Conservation (phyloP, 2,888 invertebrate species). For the Hyppa rectilinea region DNA sequence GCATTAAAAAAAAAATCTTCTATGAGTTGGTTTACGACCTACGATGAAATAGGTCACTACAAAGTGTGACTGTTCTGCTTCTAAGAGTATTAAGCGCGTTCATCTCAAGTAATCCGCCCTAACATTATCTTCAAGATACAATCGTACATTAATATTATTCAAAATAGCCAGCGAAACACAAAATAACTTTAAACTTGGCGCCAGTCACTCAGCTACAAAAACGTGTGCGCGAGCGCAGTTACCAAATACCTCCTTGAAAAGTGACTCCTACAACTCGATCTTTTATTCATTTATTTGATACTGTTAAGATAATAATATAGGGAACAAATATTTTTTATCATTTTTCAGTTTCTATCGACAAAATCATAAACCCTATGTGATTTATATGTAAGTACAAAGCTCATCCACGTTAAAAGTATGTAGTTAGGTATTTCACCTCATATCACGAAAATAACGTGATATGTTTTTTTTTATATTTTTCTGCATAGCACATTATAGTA, state of each 20-base stretch:
- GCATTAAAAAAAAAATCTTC: not conserved
- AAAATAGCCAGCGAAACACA: not conserved
- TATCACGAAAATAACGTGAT: not conserved
- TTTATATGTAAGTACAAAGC: slow-evolving; percentile 43
- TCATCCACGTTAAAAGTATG: not conserved
- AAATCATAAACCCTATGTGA: slow-evolving; percentile 50
- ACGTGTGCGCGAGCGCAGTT: not conserved
- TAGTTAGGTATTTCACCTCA: slow-evolving; percentile 11
- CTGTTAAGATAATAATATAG: not conserved
- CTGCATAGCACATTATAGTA: not conserved
- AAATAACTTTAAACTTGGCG: not conserved
- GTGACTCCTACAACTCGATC: not conserved
- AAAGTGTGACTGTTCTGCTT: not conserved
- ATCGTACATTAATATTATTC: not conserved
- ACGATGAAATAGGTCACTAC: not conserved
- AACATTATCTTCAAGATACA: no score
- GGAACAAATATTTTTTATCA: slow-evolving; percentile 17
- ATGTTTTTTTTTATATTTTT: not conserved
- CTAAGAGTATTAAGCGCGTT: not conserved
- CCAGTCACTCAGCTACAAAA: not conserved
- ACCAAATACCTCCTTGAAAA: not conserved
- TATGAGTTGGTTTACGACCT: not conserved
- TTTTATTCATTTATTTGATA: not conserved
- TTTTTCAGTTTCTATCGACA: slow-evolving; percentile 38
- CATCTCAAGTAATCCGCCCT: not conserved